Conservation (phyloP, 2,113 vertebrate genomes). For the Clarias magur region DNA sequence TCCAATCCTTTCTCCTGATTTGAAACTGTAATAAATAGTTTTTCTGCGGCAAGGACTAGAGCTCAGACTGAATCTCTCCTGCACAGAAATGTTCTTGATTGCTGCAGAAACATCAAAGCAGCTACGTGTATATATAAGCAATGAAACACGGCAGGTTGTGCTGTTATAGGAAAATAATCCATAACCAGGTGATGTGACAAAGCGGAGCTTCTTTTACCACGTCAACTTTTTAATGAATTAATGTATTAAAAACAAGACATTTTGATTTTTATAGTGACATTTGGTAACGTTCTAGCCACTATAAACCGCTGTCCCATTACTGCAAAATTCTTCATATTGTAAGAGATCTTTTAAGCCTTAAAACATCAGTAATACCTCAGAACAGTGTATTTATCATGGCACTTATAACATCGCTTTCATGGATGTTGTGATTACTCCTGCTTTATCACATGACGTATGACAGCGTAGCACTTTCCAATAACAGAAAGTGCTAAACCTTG, state of each 20-base stretch:
- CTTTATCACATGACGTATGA: neutral
- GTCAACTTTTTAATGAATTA: neutral
- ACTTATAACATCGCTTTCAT: neutral
- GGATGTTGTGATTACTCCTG: neutral
- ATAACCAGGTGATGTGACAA: neutral
- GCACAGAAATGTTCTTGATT: neutral
- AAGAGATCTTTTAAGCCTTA: too few relatives aligned
- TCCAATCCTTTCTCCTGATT: too few relatives aligned
- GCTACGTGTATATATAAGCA: neutral
- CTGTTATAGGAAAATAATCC: neutral
- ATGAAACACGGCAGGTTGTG: neutral
- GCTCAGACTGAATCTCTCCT: too few relatives aligned
- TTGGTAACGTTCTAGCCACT: neutral
- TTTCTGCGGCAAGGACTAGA: too few relatives aligned
- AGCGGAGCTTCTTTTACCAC: neutral
- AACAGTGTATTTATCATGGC: neutral
- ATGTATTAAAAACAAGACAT: neutral
- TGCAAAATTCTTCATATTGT: too few relatives aligned
- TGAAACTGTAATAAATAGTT: too few relatives aligned
- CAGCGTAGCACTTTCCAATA: neutral
- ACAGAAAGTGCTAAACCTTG: neutral
- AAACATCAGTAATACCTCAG: neutral
- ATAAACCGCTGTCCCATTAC: neutral
- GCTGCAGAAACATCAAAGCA: neutral
- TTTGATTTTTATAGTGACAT: neutral